Conservation (phyloP, 2,113 vertebrate species). For the Plecotus auritus region DNA sequence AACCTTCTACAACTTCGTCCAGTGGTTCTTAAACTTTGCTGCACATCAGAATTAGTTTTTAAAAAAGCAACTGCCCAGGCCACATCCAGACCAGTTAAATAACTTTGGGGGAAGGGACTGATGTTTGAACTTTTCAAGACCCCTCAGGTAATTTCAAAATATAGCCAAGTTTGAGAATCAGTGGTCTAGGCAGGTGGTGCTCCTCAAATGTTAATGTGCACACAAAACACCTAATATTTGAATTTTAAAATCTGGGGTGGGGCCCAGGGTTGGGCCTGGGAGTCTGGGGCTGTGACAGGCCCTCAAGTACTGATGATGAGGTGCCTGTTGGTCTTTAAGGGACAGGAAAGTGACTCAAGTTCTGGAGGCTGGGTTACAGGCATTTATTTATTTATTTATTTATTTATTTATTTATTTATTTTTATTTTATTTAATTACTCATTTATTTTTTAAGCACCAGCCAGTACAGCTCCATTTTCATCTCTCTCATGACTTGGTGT, state of each 20-base stretch:
- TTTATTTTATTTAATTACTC: no score
- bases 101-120: neutral
- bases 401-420: neutral
- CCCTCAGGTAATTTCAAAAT: neutral
- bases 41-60: neutral
- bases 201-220: neutral
- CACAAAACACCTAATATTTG: neutral
- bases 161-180: neutral
- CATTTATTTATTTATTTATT: no score
- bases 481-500: neutral
- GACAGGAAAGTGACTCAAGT: neutral
- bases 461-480: neutral
- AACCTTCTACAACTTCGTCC: neutral
- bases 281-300: neutral
- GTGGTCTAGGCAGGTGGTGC: neutral
- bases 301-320: fast-evolving
- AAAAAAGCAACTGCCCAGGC: neutral
- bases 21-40: neutral
- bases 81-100: neutral
- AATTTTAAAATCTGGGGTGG: neutral
- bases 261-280: neutral
- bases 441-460: neutral
- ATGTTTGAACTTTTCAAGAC: neutral
- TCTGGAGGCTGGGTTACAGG: neutral
- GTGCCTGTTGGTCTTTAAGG: neutral